Evolutionary conservation across 2,888 invertebrate genomes (phyloP).

Genomic region (Acrobasis repandana): DNA sequence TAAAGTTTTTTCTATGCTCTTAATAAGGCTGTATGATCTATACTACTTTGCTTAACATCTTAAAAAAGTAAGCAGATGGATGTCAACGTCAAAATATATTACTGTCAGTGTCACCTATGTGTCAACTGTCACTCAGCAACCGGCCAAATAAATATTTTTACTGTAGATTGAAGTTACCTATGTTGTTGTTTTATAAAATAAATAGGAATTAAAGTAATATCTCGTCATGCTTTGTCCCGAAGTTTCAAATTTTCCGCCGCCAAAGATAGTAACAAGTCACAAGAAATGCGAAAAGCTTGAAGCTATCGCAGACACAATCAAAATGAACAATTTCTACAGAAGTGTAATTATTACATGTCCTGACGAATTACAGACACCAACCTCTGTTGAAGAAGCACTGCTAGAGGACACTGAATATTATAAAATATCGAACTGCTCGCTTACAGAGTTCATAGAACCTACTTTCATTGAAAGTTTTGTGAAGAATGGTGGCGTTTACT

Average conservation of each 20-base stretch:
- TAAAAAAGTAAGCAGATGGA: too few species aligned
- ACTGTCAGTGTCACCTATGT: not conserved
- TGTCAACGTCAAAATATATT: too few species aligned
- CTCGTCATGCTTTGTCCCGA: constrained; percentile 66
- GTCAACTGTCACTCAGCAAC: not conserved
- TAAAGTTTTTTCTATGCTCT: too few species aligned
- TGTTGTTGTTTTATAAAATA: not conserved
- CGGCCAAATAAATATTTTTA: too few species aligned
- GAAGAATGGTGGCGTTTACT: constrained; percentile 58
- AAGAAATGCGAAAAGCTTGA: constrained; percentile 48
- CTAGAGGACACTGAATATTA: constrained; percentile 68
- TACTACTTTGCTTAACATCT: too few species aligned
- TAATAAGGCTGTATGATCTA: not conserved
- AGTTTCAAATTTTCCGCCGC: constrained; percentile 63
- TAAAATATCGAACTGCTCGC: constrained; percentile 50
- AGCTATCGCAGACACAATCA: constrained; percentile 43
- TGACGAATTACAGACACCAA: constrained; percentile 61
- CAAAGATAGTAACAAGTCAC: constrained; percentile 54
- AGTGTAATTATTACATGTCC: constrained; percentile 67
- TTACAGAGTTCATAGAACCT: constrained; percentile 58
- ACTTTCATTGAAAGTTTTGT: constrained; percentile 66
- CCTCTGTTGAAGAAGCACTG: constrained; percentile 50
- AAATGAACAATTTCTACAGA: constrained; percentile 63
- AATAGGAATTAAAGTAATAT: not conserved
- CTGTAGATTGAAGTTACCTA: too few species aligned